Base-by-base conservation (phyloP, 2,113 vertebrate species). In the Mustela nigripes region DNA sequence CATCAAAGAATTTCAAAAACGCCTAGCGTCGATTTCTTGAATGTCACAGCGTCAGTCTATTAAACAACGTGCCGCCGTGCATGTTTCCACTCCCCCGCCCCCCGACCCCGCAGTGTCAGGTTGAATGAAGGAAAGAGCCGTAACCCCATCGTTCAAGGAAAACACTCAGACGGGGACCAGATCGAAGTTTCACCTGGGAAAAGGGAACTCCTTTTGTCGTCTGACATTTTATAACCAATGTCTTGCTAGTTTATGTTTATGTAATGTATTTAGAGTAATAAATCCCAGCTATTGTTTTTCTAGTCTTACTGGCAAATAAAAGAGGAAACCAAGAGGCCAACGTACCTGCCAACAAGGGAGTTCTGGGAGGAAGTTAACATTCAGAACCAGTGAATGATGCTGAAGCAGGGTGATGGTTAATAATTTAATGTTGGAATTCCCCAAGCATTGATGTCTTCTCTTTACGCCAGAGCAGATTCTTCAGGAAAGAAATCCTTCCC, bases 381-480 rank as follows among this genome's bases (percentile, higher is more conserved):
- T 42, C 45, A 19, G 48, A 33, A 42, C 60, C 26, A 11, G 67
- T 11, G 24, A 33, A 6, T 4, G 1, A 16, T 24, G 56, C 50
- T 33, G 11, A 50, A 31, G 12, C 67, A 45, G 26, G 33, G 0
- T 83, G 50, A 33, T 3, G 16, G 36, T 11, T 24, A 63, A 10
- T 79, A 2, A 19, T 6, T 22, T n/a, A 53, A 9, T 33, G 5
- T 0, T 39, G 83, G 62, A 67, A 58, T 33, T 14, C 3, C 21
- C 45, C 1, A 2, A 21, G 1, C 12, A 45, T 1, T 11, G 60
- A 11, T 6, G 0, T 9, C 0, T 10, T 88, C 26, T 87, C 6
- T 10, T 56, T n/a, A 1, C 5, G 11, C 4, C 2, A 1, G 58
- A 69, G 26, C 4, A 7, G 48, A n/a, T 33, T 74, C 39, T 83